Percentiles rank a stretch among this genome's conserved stretches.
These are phyloP conservation scores for Rattus rattus DNA, from an alignment of 2,113 vertebrate species.

Conservation along the genomic window DNA sequence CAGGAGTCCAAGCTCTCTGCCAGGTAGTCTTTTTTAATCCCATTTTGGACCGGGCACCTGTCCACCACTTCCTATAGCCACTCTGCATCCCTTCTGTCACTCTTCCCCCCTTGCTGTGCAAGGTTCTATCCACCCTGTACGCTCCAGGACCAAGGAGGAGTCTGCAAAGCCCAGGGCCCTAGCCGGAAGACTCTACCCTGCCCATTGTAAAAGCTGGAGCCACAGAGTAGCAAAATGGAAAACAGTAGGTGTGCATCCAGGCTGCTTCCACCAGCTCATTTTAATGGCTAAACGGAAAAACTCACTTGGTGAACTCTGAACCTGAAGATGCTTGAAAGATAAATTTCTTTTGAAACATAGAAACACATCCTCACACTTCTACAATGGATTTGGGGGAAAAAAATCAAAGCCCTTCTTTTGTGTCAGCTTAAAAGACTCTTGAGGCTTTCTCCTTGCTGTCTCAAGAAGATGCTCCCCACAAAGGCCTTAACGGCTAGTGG, in stretches of 20 bases:
- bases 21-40: slow-evolving; percentile 5
- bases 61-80: background rate
- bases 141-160: background rate
- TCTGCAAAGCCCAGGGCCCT: background rate
- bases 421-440: slow-evolving; percentile 77
- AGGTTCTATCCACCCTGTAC: background rate
- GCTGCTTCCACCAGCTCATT: slow-evolving; percentile 46
- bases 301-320: slow-evolving; percentile 65
- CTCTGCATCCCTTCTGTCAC: background rate
- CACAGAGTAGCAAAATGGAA: slow-evolving; percentile 29
- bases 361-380: slow-evolving; percentile 53
- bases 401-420: slow-evolving; percentile 77
- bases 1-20: background rate
- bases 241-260: background rate
- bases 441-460: slow-evolving; percentile 55
- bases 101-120: background rate
- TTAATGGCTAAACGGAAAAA: slow-evolving; percentile 66
- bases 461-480: slow-evolving; percentile 40
- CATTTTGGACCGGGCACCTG: background rate
- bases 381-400: slow-evolving; percentile 57
- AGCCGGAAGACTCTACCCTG: background rate
- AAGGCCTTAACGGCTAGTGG: slow-evolving; percentile 41
- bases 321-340: slow-evolving; percentile 77
- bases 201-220: background rate
- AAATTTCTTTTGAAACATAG: slow-evolving; percentile 77